Percentiles rank a stretch among this genome's conserved stretches.
These are phyloP conservation scores for Malacoraja senta DNA, from an alignment of 2,797 vertebrate genomes.

Conservation along the genomic window DNA sequence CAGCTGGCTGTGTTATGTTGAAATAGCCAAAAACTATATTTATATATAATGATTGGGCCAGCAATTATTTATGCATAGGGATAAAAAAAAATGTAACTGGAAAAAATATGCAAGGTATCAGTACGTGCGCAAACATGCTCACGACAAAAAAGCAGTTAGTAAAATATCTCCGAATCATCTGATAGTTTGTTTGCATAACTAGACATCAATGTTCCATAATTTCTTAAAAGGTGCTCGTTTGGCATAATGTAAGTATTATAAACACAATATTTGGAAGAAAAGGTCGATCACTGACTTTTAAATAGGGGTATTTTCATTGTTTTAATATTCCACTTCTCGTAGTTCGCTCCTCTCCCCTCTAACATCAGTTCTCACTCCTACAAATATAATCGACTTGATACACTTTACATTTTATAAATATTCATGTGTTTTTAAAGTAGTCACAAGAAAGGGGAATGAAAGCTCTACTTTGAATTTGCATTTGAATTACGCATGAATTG, in stretches of 20 bases:
- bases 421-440: neutral
- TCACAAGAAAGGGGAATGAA: neutral
- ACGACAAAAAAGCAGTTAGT: neutral
- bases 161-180: neutral
- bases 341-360: neutral
- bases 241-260: neutral
- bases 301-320: neutral
- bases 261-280: neutral
- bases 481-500: neutral
- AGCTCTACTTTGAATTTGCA: neutral
- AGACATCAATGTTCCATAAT: neutral
- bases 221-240: neutral
- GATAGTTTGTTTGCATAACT: neutral
- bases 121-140: neutral
- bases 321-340: neutral
- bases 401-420: conserved; percentile 6
- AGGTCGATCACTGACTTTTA: neutral
- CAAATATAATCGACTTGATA: neutral
- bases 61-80: neutral
- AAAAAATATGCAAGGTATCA: neutral
- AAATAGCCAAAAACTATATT: neutral
- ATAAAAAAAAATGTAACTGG: too few species aligned
- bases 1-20: neutral
- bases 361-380: conserved; percentile 2
- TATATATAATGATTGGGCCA: neutral